A percentile compares a stretch with the other conserved stretches of the same genome.
phyloP scores from a whole-genome alignment of 2,113 vertebrate species.

The Caranx ignobilis region DNA sequence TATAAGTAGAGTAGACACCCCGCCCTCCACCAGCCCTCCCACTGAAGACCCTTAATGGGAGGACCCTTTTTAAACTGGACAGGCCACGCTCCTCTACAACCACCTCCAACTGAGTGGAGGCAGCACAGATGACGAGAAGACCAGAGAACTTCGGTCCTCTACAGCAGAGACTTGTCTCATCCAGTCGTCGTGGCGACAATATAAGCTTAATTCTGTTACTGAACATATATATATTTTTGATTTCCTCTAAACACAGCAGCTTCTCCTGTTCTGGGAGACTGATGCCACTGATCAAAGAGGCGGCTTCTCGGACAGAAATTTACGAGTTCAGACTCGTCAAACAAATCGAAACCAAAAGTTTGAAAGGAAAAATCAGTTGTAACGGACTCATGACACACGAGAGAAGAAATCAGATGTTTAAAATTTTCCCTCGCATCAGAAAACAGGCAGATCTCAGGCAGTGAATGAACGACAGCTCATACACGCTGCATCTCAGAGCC shows the following conservation, averaged over 20 bases:
- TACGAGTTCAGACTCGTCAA: not conserved
- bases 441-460: not conserved
- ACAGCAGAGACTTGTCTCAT: constrained; percentile 15
- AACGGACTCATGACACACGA: not conserved
- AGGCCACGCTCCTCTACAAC: not conserved
- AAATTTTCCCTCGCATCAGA: not conserved
- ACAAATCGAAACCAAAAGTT: constrained; percentile 39
- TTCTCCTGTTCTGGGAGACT: not conserved
- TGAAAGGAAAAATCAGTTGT: not conserved
- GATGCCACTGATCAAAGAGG: constrained; percentile 20
- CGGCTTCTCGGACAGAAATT: not conserved
- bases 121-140: not conserved
- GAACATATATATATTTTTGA: not conserved
- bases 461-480: not conserved
- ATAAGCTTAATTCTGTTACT: constrained; percentile 30
- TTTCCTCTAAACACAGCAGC: not conserved
- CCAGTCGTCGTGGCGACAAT: not conserved
- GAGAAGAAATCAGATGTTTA: not conserved
- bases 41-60: not conserved
- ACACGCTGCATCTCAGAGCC: not conserved
- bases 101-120: not conserved
- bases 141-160: constrained; percentile 20
- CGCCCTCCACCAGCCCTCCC: not conserved
- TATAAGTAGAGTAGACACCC: constrained; percentile 29
- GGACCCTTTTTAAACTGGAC: constrained; percentile 9